Base-by-base conservation (phyloP, 1,140 invertebrate species). In the Drosophila nannoptera region DNA sequence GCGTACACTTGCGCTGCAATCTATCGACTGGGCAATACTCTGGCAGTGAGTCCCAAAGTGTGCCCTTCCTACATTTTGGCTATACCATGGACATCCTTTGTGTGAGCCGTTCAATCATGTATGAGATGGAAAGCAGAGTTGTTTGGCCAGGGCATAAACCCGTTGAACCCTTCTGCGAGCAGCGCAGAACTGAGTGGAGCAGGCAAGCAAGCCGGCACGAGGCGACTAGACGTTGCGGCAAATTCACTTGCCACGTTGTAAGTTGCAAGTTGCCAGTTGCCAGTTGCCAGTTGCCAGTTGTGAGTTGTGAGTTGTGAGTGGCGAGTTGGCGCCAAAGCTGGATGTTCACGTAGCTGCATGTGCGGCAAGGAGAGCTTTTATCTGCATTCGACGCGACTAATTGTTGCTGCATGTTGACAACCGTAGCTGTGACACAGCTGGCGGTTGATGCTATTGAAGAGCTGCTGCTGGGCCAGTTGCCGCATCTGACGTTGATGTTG, bases 381-480 rank as follows among this genome's bases (percentile, higher is more conserved):
- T 73, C 61, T 77, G 75, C 46, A 52, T 38, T 62, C 33, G 40
- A 52, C 8, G 62, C 66, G 56, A 71, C 76, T 78, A 80, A 80
- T 80, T 80, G 77, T 76, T 81, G 69, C 53, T 45, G 66, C 7
- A 70, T 33, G 50, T 40, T 43, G 50, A 60, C 36, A 35, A 11
- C 11, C 14, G 33, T n/a, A 12, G 8, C 22, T 45, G 31, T 14
- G 29, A 45, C 38, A 38, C 53, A 59, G 56, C 48, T 46, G 40
- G 31, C 49, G 14, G 52, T 4, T 49, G 56, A 22, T 3, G 40
- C n/a, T 43, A 43, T 62, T 62, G 46, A 49, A 53, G 29, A 53
- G 42, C 40, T 43, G 29, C 46, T 45, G 22, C 22, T 22, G 22
- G 22, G 12, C 45, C 31, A 46, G 49, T 2, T 45, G 54, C 22